These are phyloP conservation scores for Empis stercorea DNA, from an alignment of 2,888 invertebrate species.

Conservation along the genomic window DNA sequence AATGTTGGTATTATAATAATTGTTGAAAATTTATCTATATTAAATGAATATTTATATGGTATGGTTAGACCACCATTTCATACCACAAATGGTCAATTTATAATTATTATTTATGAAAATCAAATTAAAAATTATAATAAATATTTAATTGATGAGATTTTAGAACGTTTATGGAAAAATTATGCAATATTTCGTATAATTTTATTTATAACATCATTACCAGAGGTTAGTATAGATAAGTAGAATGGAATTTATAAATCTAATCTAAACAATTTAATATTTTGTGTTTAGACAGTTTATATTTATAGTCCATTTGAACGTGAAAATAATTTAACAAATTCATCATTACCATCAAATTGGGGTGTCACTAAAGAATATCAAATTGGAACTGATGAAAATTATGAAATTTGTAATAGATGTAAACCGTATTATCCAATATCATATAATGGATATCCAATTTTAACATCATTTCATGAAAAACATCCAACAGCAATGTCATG, in stretches of 20 bases:
- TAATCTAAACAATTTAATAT: background rate
- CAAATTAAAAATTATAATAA: background rate
- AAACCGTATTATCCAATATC: conserved; percentile 16
- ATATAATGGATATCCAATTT: conserved; percentile 25
- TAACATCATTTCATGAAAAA: conserved; percentile 19
- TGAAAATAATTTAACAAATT: background rate
- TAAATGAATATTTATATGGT: conserved; percentile 10
- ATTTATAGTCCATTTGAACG: background rate
- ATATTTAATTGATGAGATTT: background rate
- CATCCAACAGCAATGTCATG: conserved; percentile 19
- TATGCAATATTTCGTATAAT: conserved; percentile 9
- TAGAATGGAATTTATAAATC: no score
- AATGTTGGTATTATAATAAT: conserved; percentile 7
- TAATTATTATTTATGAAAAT: conserved; percentile 7
- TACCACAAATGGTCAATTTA: conserved; percentile 6
- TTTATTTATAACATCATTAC: conserved; percentile 2
- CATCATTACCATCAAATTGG: background rate
- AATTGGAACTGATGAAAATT: background rate
- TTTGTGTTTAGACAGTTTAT: background rate
- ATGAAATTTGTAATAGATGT: background rate
- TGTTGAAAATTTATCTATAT: conserved; percentile 3
- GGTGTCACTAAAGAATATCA: background rate
- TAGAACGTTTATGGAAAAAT: conserved; percentile 11
- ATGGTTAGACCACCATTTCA: conserved; percentile 11
- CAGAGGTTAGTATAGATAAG: background rate